These are phyloP conservation scores for Perccottus glenii DNA, from an alignment of 2,113 vertebrate genomes.

Conservation along the genomic window DNA sequence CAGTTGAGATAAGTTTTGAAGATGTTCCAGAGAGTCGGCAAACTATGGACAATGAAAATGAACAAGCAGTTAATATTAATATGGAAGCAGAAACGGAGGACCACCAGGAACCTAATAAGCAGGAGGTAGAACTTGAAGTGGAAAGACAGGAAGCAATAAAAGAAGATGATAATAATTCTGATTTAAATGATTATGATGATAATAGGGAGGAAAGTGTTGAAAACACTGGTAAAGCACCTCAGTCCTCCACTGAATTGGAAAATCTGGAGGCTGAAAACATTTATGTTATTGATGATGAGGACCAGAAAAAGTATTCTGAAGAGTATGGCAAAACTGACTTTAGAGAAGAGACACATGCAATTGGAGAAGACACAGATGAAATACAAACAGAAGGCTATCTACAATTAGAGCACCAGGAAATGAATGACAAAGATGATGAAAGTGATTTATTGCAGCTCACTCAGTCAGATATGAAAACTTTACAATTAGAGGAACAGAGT, in stretches of 20 bases:
- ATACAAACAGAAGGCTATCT: slow-evolving; percentile 7
- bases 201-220: slow-evolving; percentile 32
- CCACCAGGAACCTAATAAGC: slow-evolving; percentile 8
- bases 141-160: slow-evolving; percentile 15
- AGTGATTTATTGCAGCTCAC: slow-evolving; percentile 14
- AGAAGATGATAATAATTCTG: slow-evolving; percentile 7
- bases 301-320: slow-evolving; percentile 19
- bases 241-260: slow-evolving; percentile 21
- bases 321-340: slow-evolving; percentile 17
- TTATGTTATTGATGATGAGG: slow-evolving; percentile 12
- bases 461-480: slow-evolving; percentile 24
- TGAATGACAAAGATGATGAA: slow-evolving; percentile 20
- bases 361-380: slow-evolving; percentile 27
- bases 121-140: slow-evolving; percentile 8
- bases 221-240: slow-evolving; percentile 28
- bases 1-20: slow-evolving; percentile 61
- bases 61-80: slow-evolving; percentile 14
- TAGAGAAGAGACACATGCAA: slow-evolving; percentile 23
- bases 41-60: slow-evolving; percentile 12
- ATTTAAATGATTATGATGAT: slow-evolving; percentile 36
- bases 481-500: slow-evolving; percentile 16
- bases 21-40: slow-evolving; percentile 53
- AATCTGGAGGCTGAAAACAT: slow-evolving; percentile 22
- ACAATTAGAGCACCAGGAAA: slow-evolving; percentile 29
- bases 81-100: slow-evolving; percentile 11